Conservation (phyloP, 2,113 vertebrate genomes). For the Odontesthes bonariensis region DNA sequence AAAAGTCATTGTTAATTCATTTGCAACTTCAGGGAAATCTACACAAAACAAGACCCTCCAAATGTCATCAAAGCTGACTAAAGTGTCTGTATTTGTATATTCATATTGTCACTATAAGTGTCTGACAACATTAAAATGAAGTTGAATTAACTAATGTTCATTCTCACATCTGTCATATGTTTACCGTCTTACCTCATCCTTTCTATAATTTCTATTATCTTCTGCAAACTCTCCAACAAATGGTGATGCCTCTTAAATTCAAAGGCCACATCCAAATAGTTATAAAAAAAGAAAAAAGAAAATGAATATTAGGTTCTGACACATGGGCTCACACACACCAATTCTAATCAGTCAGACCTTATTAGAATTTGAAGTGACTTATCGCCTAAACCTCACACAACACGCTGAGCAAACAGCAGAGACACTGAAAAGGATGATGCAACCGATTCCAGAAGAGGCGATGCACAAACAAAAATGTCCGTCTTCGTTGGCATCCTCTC, state of each 20-base stretch:
- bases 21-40: neutral
- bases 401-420: too few species aligned
- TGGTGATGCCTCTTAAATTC: neutral
- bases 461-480: neutral
- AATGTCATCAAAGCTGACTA: too few species aligned
- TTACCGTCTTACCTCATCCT: neutral
- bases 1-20: constrained; percentile 12
- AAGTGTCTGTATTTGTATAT: too few species aligned
- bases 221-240: neutral
- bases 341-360: neutral
- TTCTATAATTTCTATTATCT: neutral
- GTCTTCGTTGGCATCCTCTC: neutral
- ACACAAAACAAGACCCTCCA: too few species aligned
- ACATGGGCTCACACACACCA: neutral
- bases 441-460: neutral
- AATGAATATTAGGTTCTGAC: too few species aligned
- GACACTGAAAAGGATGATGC: too few species aligned
- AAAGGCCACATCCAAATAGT: neutral
- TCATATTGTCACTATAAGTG: too few species aligned
- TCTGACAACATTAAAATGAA: too few species aligned
- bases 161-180: too few species aligned
- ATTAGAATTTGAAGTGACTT: neutral
- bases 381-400: too few species aligned
- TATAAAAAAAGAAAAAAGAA: neutral
- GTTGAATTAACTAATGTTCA: neutral